Percentiles rank a stretch among this genome's conserved stretches.
phyloP scores from a whole-genome alignment of 2,888 invertebrate genomes.

The Ectemnius lituratus region DNA sequence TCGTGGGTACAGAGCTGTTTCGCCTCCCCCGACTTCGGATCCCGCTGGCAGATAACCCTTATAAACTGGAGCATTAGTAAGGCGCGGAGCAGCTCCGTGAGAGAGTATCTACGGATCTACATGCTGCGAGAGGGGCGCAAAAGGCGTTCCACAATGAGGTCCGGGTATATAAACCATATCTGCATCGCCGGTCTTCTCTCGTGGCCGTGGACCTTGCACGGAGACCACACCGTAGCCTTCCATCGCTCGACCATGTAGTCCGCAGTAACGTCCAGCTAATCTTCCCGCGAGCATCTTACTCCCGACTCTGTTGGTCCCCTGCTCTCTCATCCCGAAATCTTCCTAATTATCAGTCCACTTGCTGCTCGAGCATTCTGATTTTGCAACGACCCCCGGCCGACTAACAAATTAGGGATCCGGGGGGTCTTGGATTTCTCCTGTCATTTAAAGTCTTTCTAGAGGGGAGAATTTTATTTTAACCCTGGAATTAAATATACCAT shows the following conservation, averaged over 20 bases:
- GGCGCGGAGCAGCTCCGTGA: constrained; percentile 66
- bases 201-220: constrained; percentile 38
- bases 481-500: too few species aligned
- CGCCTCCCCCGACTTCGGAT: constrained; percentile 54
- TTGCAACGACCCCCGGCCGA: too few species aligned
- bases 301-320: constrained; percentile 31
- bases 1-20: neutral
- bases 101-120: constrained; percentile 70
- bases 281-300: constrained; percentile 56
- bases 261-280: constrained; percentile 59
- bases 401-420: too few species aligned
- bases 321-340: constrained; percentile 45
- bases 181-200: constrained; percentile 64
- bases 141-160: constrained; percentile 71
- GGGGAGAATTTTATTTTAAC: too few species aligned
- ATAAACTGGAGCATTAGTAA: constrained; percentile 77
- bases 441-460: too few species aligned
- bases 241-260: constrained; percentile 57
- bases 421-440: too few species aligned
- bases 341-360: constrained; percentile 51
- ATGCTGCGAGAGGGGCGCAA: constrained; percentile 64
- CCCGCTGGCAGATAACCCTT: constrained; percentile 69
- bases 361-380: neutral
- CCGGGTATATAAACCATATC: constrained; percentile 75
- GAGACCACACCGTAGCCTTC: constrained; percentile 57